Conservation (phyloP, 2,113 vertebrate genomes). For the Tenrec ecaudatus region DNA sequence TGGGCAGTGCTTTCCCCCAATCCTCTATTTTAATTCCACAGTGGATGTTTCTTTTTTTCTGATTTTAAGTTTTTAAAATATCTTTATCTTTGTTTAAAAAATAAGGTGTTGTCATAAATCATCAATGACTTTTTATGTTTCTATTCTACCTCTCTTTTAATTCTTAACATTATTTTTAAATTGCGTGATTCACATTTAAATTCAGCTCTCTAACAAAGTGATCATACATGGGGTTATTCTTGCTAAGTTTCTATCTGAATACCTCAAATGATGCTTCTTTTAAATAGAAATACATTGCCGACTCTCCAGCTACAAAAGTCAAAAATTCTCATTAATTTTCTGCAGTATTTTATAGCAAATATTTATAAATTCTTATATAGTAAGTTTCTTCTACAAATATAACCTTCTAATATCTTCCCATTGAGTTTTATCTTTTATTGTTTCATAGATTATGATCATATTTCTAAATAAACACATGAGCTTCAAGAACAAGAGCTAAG, state of each 20-base stretch:
- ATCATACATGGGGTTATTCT: neutral
- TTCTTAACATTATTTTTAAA: neutral
- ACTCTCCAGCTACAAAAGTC: neutral
- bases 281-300: neutral
- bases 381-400: constrained; percentile 28
- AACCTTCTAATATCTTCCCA: neutral
- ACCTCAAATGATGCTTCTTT: neutral
- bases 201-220: neutral
- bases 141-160: neutral
- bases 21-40: neutral
- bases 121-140: neutral
- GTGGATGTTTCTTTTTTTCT: neutral
- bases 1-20: neutral
- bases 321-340: neutral
- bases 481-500: neutral
- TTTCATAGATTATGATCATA: neutral
- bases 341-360: neutral
- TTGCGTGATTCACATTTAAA: constrained; percentile 14
- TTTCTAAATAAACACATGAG: neutral
- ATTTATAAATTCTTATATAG: neutral
- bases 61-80: constrained; percentile 11
- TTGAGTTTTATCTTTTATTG: neutral
- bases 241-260: neutral
- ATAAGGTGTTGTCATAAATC: neutral
- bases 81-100: neutral